Percentiles rank a stretch among this genome's conserved stretches.
phyloP scores from a whole-genome alignment of 2,888 invertebrate species.

The Pammene aurita region DNA sequence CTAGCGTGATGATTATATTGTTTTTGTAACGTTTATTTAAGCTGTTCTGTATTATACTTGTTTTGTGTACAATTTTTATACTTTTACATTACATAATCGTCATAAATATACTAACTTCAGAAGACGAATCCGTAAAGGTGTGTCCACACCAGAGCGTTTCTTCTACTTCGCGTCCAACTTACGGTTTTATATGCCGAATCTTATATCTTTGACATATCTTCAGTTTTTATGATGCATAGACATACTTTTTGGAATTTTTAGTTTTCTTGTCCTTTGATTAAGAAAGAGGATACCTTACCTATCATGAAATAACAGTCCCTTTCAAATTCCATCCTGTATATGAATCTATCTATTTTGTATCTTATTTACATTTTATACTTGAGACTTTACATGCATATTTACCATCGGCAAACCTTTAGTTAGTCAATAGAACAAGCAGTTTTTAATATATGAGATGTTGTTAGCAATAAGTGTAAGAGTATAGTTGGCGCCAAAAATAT shows the following conservation, averaged over 20 bases:
- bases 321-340: background rate
- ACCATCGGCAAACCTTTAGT: background rate
- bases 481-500: background rate
- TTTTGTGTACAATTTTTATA: slow-evolving; percentile 20
- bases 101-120: background rate
- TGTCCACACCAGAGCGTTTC: background rate
- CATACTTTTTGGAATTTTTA: background rate
- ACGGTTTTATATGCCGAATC: background rate
- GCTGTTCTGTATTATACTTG: slow-evolving; percentile 3
- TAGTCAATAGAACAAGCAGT: background rate
- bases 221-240: background rate
- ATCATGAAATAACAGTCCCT: background rate
- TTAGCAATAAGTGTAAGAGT: background rate
- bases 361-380: background rate
- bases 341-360: background rate
- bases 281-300: background rate
- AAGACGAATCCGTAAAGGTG: background rate
- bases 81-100: background rate
- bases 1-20: background rate
- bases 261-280: background rate
- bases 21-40: background rate
- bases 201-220: too few species aligned
- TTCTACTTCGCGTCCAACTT: background rate
- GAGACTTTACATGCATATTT: background rate
- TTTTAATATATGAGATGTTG: background rate